These are phyloP conservation scores for Drosophila orena DNA, from an alignment of 1,140 invertebrate genomes.

Conservation along the genomic window DNA sequence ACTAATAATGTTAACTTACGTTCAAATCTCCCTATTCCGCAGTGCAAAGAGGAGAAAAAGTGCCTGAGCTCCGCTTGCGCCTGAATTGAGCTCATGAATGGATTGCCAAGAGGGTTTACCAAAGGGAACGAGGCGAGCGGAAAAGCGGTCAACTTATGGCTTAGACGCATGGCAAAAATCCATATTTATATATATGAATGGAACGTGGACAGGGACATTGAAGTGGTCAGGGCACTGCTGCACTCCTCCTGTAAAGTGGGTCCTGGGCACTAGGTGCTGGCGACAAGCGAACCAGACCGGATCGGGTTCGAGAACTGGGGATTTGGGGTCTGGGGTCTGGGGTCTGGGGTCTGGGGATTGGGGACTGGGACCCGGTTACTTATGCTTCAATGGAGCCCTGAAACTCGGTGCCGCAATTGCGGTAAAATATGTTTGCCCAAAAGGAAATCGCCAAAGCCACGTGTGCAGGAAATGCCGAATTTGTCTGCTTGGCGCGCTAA, in stretches of 20 bases:
- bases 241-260: background rate
- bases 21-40: background rate
- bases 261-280: constrained; percentile 4
- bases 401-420: constrained; percentile 69
- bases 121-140: constrained; percentile 12
- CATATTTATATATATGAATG: constrained; percentile 71
- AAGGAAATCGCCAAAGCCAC: constrained; percentile 81
- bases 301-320: constrained; percentile 15
- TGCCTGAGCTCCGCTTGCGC: constrained; percentile 41
- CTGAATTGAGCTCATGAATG: constrained; percentile 56
- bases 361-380: constrained; percentile 50
- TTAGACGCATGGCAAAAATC: constrained; percentile 62
- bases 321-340: constrained; percentile 5
- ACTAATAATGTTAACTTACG: background rate
- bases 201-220: constrained; percentile 28
- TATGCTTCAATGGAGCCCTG: constrained; percentile 67
- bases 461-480: constrained; percentile 79
- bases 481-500: constrained; percentile 70
- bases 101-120: constrained; percentile 28
- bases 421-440: constrained; percentile 82
- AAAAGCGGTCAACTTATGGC: constrained; percentile 61
- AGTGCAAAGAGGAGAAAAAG: constrained; percentile 19
- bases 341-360: constrained; percentile 1
- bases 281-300: constrained; percentile 10
- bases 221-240: constrained; percentile 2